Percentiles rank a stretch among this genome's conserved stretches.
Evolutionary conservation across 2,797 vertebrate species (phyloP).

Genomic region (Scolopax bukidnonensis): DNA sequence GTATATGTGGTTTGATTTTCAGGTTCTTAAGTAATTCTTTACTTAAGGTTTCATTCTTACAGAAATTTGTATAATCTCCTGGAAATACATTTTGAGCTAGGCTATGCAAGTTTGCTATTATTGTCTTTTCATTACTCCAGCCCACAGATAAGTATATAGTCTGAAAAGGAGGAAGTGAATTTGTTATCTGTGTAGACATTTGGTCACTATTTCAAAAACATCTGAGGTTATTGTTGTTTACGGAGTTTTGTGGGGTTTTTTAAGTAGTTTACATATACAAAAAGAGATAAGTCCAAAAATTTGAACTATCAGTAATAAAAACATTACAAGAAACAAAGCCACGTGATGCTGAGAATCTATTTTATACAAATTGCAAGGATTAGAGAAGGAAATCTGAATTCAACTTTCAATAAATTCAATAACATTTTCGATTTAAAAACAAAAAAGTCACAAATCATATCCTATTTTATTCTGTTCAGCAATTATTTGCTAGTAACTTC

Average conservation of each 20-base stretch:
- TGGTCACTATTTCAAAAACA: neutral
- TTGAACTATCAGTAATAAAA: neutral
- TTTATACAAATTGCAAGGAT: neutral
- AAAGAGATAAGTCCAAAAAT: neutral
- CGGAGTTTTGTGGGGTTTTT: accelerated
- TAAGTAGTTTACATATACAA: neutral
- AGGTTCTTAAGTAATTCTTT: neutral
- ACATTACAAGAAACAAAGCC: neutral
- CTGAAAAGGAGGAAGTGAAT: neutral
- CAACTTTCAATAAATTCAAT: neutral
- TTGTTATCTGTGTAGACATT: neutral
- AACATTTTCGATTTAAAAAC: neutral
- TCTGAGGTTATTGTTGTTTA: neutral
- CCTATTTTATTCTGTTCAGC: neutral
- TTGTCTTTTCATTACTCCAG: neutral
- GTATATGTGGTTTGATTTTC: neutral
- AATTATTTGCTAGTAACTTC: neutral
- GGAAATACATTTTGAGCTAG: neutral
- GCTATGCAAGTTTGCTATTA: neutral
- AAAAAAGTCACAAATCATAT: neutral
- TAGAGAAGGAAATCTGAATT: neutral
- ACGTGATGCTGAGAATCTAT: neutral
- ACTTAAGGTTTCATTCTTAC: neutral
- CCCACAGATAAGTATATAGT: neutral
- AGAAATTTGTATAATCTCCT: neutral